Percentiles rank a stretch among this genome's conserved stretches.
phyloP scores from a whole-genome alignment of 1,140 invertebrate genomes.

The Drosophila grimshawi region DNA sequence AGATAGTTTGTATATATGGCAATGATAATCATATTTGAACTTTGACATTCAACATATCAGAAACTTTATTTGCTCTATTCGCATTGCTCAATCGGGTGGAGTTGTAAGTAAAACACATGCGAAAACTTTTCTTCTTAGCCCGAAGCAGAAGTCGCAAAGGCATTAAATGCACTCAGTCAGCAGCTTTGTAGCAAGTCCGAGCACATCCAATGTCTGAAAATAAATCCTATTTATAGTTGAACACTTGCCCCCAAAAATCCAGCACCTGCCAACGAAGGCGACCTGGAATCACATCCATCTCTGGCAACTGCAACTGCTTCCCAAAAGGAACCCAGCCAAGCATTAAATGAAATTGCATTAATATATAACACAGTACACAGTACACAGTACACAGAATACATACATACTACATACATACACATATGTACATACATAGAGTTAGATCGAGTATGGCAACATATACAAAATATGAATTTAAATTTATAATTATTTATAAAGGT shows the following conservation, averaged over 20 bases:
- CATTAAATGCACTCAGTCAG: not conserved
- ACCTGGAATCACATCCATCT: conserved; percentile 46
- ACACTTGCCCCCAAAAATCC: conserved; percentile 4
- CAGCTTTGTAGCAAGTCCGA: not conserved
- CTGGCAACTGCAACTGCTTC: conserved; percentile 1
- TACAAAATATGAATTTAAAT: conserved; percentile 23
- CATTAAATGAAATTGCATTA: conserved; percentile 47
- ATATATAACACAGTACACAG: conserved; percentile 11
- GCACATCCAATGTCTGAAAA: conserved; percentile 7
- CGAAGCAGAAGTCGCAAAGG: not conserved
- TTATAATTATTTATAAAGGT: conserved; percentile 33
- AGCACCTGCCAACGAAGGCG: conserved; percentile 15
- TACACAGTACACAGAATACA: not conserved
- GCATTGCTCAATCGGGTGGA: too few species aligned
- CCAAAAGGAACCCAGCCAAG: conserved; percentile 32
- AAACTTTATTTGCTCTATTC: too few species aligned
- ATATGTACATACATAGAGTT: not conserved
- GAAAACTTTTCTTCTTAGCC: not conserved
- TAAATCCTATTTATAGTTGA: conserved; percentile 27
- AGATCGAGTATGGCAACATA: not conserved
- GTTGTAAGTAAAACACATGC: too few species aligned
- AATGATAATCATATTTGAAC: too few species aligned
- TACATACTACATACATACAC: conserved; percentile 1
- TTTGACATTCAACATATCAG: too few species aligned
- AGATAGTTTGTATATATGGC: too few species aligned